Evolutionary conservation across 2,888 invertebrate species (phyloP).

Genomic region (Chironomus riparius): DNA sequence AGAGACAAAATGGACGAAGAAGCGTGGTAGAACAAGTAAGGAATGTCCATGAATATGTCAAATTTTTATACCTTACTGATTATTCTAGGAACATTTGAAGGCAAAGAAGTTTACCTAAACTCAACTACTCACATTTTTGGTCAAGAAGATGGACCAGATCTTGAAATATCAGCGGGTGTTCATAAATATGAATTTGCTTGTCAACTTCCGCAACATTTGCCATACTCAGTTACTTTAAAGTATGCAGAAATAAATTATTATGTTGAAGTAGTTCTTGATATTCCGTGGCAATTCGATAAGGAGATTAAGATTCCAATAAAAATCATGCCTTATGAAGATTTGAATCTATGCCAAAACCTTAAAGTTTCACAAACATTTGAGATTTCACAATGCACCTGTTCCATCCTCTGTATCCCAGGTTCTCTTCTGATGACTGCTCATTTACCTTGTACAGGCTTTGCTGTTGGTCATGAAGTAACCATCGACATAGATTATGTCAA

Average conservation of each 20-base stretch:
- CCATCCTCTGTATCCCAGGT: not conserved
- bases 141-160: too few relatives aligned
- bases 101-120: too few relatives aligned
- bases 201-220: slow-evolving; percentile 43
- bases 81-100: too few relatives aligned
- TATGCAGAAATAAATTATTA: slow-evolving; percentile 49
- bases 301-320: slow-evolving; percentile 59
- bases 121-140: too few relatives aligned
- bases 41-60: too few relatives aligned
- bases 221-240: slow-evolving; percentile 46
- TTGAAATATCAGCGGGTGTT: slow-evolving; percentile 35
- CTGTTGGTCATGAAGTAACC: not conserved
- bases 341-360: slow-evolving; percentile 46
- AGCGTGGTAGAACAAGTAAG: too few relatives aligned
- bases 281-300: slow-evolving; percentile 49
- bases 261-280: slow-evolving; percentile 49
- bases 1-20: too few relatives aligned
- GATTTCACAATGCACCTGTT: slow-evolving; percentile 5
- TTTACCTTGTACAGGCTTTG: slow-evolving; percentile 1
- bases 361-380: slow-evolving; percentile 30
- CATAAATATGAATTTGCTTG: slow-evolving; percentile 45
- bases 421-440: not conserved
- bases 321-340: slow-evolving; percentile 65
- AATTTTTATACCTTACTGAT: too few relatives aligned
- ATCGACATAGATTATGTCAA: not conserved